Conservation (phyloP, 2,888 invertebrate species). For the Endomychus coccineus region DNA sequence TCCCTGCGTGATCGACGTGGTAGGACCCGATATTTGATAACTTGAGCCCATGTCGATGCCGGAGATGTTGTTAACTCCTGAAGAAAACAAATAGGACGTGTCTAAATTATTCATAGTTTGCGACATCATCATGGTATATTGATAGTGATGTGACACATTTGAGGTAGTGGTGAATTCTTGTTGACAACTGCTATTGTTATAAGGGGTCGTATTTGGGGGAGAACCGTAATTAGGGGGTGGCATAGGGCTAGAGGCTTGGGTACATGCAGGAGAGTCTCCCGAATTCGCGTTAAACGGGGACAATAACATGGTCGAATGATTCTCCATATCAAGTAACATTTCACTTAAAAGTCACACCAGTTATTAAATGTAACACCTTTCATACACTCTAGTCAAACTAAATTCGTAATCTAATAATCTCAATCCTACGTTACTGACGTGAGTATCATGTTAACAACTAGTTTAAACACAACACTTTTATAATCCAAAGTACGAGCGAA, state of each 20-base stretch:
- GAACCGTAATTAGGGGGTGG: constrained; percentile 44
- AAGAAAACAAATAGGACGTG: constrained; percentile 62
- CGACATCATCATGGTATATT: constrained; percentile 36
- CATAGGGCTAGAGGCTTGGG: constrained; percentile 39
- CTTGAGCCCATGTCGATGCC: constrained; percentile 39
- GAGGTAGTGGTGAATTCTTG: constrained; percentile 27
- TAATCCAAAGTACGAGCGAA: constrained; percentile 14
- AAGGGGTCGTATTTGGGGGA: constrained; percentile 36
- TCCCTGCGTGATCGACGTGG: constrained; percentile 44
- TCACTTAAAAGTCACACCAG: constrained; percentile 35
- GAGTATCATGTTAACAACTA: neutral
- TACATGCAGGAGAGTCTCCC: constrained; percentile 55
- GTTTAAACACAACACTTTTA: constrained; percentile 15
- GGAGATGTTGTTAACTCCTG: constrained; percentile 39
- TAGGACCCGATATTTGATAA: constrained; percentile 37
- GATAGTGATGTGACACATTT: constrained; percentile 32
- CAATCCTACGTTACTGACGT: neutral
- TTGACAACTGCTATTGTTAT: constrained; percentile 32
- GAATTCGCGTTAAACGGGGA: constrained; percentile 77
- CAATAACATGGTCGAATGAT: constrained; percentile 75
- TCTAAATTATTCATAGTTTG: constrained; percentile 51
- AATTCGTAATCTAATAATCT: too few relatives aligned
- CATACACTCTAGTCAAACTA: too few relatives aligned
- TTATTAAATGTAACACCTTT: constrained; percentile 9
- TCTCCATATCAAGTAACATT: constrained; percentile 83